phyloP scores from a whole-genome alignment of 2,888 invertebrate species.

The Eurytoma californica region DNA sequence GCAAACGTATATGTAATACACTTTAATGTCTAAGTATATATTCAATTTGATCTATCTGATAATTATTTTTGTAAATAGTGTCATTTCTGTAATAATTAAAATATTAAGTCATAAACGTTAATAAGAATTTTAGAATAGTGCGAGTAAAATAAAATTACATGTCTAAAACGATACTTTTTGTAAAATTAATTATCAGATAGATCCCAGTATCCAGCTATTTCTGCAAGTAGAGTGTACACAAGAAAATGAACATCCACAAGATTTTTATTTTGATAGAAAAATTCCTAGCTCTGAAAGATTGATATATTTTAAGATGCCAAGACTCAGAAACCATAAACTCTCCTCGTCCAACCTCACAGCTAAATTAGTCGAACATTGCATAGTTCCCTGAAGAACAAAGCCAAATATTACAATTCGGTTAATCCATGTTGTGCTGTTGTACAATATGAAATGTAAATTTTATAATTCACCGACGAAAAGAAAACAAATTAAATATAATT shows the following conservation, averaged over 20 bases:
- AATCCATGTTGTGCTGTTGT: background rate
- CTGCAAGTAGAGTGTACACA: conserved; percentile 10
- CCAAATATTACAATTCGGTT: background rate
- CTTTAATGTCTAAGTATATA: conserved; percentile 24
- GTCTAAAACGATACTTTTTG: conserved; percentile 11
- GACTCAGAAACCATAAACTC: conserved; percentile 45
- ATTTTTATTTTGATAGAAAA: conserved; percentile 24
- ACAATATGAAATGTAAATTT: background rate
- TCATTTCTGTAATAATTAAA: conserved; percentile 36
- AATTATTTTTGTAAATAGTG: conserved; percentile 20
- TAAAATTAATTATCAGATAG: conserved; percentile 21
- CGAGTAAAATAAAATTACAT: conserved; percentile 38
- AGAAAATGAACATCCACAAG: conserved; percentile 8
- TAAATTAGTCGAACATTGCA: conserved; percentile 13
- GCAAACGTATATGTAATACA: conserved; percentile 15
- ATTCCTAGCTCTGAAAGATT: conserved; percentile 23
- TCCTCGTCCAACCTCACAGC: conserved; percentile 31
- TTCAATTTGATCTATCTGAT: conserved; percentile 17
- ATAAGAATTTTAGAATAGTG: conserved; percentile 19
- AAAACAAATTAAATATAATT: background rate
- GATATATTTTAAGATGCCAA: conserved; percentile 11
- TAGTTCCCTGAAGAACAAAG: background rate
- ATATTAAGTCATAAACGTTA: conserved; percentile 3
- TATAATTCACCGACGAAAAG: background rate
- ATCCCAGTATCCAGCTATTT: conserved; percentile 23